Base-by-base conservation (phyloP, 2,888 invertebrate genomes). In the Spialia ferax region DNA sequence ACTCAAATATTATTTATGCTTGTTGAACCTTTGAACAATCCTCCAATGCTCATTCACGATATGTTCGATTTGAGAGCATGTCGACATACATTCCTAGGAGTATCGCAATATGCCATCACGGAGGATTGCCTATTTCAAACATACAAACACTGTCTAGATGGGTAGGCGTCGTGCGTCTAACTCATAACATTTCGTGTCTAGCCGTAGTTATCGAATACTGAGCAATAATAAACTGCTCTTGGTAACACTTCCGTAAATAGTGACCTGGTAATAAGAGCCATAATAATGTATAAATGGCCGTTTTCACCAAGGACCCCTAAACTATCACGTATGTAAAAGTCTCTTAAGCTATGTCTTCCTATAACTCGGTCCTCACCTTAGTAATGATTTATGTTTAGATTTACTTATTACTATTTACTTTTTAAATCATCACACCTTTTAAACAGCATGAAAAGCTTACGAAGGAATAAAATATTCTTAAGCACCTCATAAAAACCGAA, bases 51-150 rank as follows among this genome's bases (percentile, higher is more conserved):
- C 65, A 52, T 59, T 65, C 50, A 65, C 57, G 65, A 65, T 65
- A 59, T 65, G 57, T 38, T 38, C 57, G 50, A 59, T 65, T 65
- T 50, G 64, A 63, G 63, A 56, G 65, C 65, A 65, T 65, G 65
- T 65, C 65, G 65, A 65, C 65, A 65, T 18, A 64, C 45, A 56
- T 63, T 63, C 63, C 26, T 55, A 15, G 23, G 18, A 35, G 26
- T 59, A 65, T 64, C 57, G 65, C 57, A 65, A 65, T 50, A 56
- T 52, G 65, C 35, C 65, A 59, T 57, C 64, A 13, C 42, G 54
- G 35, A 20, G 57, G 35, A 56, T 65, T 65, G 65, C 50, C 64
- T 65, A 65, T 65, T 65, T 52, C 35, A 56, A 59, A 57, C 57
- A 38, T 59, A 50, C 50, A 22, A 22, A 50, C 22, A 15, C 20